Evolutionary conservation across 1,140 invertebrate species (phyloP), one percentile per base, ranked within the genome.

Genomic region (Pseudomyrmex pallidus): DNA sequence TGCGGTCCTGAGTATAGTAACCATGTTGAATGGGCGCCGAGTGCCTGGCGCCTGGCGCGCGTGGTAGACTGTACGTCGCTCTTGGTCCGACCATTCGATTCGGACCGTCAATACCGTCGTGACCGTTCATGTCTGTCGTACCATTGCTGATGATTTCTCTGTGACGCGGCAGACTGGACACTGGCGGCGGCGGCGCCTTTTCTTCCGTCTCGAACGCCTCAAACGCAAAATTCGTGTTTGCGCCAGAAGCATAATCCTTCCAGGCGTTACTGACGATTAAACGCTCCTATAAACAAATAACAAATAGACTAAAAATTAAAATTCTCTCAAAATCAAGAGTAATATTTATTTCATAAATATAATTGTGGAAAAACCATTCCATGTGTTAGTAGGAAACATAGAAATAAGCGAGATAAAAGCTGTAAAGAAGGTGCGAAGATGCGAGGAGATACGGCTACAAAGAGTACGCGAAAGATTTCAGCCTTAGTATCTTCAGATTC

Each of bases 201-300:
- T 97, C 97, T 88, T 97, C 97, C n/a, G 95, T 96, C 76, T 97
- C 97, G 91, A 96, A 98, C 0, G 97, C 96, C 87, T 98, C 97
- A 92, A 98, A 98, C 0, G 97, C 97, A 92, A 98, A 98, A 93
- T 98, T 98, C 1, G 97, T 98, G 90, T 97, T 97, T 1, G 96
- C 96, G 13, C 92, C 92, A 1, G 96, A 95, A 2, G 97, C 96
- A 91, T 98, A 98, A 91, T 98, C 97, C 90, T 97, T 97, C 97
- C 97, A 98, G 4, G 97, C 97, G 2, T 97, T 96, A 91, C 96
- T 97, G 22, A 96, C 96, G 76, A 98, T 97, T 25, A 98, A 93
- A 85, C 97, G 97, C 88, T 98, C 97, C 97, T 98, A 95, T 98
- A 95, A 56, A 82, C 87, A 73, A 48, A 59, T 72, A 63, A 62